Percentiles rank a stretch among this genome's conserved stretches.
These are phyloP conservation scores for Lerista edwardsae DNA, from an alignment of 2,797 vertebrate genomes.

Conservation along the genomic window DNA sequence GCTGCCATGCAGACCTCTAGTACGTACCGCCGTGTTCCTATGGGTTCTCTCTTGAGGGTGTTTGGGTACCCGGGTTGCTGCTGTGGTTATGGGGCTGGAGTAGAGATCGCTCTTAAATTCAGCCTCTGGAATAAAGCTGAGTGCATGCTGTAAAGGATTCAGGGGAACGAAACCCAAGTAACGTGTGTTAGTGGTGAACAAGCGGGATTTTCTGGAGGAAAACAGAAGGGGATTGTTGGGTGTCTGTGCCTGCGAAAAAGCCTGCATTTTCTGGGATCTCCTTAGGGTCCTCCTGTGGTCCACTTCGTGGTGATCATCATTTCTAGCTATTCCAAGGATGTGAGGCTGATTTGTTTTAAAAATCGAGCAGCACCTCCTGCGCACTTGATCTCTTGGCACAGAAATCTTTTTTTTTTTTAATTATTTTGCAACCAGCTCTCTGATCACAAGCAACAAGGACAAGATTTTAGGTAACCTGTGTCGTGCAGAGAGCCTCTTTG, in stretches of 20 bases:
- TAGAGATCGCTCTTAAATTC: neutral
- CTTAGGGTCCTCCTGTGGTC: conserved; percentile 47
- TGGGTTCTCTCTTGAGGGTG: conserved; percentile 29
- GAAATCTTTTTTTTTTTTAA: conserved; percentile 29
- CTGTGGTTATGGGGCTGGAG: conserved; percentile 12
- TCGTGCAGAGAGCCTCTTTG: conserved; percentile 28
- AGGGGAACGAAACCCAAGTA: neutral
- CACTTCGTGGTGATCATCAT: conserved; percentile 38
- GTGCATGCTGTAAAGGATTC: conserved; percentile 16
- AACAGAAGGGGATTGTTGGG: conserved; percentile 9
- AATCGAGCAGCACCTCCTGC: conserved; percentile 35
- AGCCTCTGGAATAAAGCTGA: neutral
- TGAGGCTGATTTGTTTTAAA: conserved; percentile 40
- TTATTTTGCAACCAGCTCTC: conserved; percentile 42
- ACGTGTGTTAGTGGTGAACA: no score
- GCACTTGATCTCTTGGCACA: conserved; percentile 42
- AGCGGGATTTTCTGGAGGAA: neutral
- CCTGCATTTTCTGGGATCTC: conserved; percentile 49
- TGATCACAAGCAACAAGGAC: conserved; percentile 48
- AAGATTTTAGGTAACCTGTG: conserved; percentile 47
- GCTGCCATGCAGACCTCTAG: conserved; percentile 42
- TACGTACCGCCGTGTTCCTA: conserved; percentile 37
- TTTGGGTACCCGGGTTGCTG: conserved; percentile 19
- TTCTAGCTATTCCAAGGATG: conserved; percentile 45
- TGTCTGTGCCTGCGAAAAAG: conserved; percentile 41